Conservation (phyloP, 2,113 vertebrate species). For the Cyanocitta stelleri region DNA sequence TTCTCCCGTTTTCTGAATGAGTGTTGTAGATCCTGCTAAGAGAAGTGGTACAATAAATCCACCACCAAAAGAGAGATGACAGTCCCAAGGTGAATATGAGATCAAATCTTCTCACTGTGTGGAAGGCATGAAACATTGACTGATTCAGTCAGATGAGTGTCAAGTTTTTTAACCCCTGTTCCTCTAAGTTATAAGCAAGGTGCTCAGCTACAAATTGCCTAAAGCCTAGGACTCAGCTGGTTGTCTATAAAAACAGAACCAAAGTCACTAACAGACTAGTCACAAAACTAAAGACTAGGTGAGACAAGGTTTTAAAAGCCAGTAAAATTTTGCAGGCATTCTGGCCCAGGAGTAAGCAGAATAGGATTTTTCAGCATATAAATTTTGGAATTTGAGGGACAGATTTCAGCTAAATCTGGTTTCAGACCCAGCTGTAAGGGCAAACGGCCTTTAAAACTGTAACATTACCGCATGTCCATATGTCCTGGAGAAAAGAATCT, state of each 20-base stretch:
- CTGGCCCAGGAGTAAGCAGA: not conserved
- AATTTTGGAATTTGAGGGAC: not conserved
- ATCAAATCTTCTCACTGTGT: not conserved
- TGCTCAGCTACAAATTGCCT: not conserved
- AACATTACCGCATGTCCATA: accelerated
- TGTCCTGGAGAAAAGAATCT: not conserved
- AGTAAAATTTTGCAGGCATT: not conserved
- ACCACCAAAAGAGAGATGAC: not conserved
- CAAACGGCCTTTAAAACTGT: not conserved
- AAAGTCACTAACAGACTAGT: not conserved
- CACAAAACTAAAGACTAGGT: not conserved
- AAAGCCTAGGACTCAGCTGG: not conserved
- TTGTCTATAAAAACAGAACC: not conserved
- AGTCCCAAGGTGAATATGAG: not conserved
- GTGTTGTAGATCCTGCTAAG: not conserved
- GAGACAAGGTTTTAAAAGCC: not conserved
- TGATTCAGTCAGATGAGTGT: not conserved
- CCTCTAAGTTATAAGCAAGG: not conserved
- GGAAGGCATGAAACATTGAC: not conserved
- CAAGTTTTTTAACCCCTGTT: not conserved
- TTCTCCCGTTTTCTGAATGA: not conserved
- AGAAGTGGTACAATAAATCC: not conserved
- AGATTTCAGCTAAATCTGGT: not conserved
- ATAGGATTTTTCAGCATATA: not conserved
- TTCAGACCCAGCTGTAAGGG: not conserved